These are phyloP conservation scores for Chamaedrilus cognettii DNA, from an alignment of 2,888 invertebrate genomes.

Conservation along the genomic window DNA sequence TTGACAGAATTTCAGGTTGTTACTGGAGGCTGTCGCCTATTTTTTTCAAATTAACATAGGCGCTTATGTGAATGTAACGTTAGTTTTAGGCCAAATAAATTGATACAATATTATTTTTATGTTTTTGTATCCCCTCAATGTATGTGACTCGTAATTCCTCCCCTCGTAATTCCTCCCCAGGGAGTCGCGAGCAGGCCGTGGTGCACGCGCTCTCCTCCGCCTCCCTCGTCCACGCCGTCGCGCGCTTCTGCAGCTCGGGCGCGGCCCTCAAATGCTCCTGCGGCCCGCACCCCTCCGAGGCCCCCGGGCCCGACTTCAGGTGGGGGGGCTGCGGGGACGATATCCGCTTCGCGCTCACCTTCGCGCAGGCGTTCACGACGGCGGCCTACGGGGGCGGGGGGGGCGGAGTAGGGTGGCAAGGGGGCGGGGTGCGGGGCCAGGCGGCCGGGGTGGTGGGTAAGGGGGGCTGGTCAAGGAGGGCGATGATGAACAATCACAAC, in stretches of 20 bases:
- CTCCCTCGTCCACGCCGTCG: constrained; percentile 75
- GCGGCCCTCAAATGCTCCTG: constrained; percentile 77
- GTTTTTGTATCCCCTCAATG: no score
- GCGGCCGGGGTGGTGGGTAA: no score
- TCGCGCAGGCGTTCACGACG: constrained; percentile 58
- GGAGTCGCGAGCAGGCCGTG: constrained; percentile 83
- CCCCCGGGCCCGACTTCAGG: constrained; percentile 63
- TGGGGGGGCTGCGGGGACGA: constrained; percentile 77
- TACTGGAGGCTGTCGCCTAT: no score
- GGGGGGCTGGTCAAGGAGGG: constrained; percentile 72
- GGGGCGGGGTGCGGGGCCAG: no score
- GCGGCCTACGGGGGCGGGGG: constrained; percentile 12
- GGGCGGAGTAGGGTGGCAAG: no score
- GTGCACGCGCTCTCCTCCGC: constrained; percentile 83
- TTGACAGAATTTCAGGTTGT: no score
- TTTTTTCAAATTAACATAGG: no score
- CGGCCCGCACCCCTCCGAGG: constrained; percentile 72
- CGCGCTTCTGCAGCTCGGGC: constrained; percentile 78
- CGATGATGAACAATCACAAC: constrained; percentile 95
- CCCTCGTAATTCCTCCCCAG: no score
- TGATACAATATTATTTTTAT: no score
- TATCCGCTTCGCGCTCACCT: constrained; percentile 51
- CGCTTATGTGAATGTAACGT: no score
- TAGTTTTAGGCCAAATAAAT: no score
- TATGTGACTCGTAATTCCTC: no score